Evolutionary conservation across 1,140 invertebrate genomes (phyloP).

Genomic region (Zaprionus tsacasi): DNA sequence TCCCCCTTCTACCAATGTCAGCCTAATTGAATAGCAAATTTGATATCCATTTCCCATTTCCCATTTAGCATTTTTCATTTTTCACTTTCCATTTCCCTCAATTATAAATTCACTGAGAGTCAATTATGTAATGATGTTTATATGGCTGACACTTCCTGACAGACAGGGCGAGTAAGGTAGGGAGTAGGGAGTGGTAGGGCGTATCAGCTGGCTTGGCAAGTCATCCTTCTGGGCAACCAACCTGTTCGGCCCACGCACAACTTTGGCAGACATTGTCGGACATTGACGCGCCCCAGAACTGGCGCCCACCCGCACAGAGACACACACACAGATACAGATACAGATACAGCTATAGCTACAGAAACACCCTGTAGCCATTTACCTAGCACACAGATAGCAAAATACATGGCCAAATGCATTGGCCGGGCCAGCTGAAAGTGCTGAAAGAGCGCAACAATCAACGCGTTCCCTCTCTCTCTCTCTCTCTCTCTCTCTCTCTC

Average conservation of each 20-base stretch:
- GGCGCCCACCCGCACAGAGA: not conserved
- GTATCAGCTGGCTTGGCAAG: not conserved
- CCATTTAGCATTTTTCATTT: not conserved
- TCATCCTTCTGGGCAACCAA: not conserved
- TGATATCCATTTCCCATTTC: conserved; percentile 5
- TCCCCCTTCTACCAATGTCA: not conserved
- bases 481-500: not conserved
- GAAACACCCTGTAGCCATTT: not conserved
- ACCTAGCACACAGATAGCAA: not conserved
- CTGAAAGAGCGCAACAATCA: not conserved
- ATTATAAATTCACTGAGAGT: conserved; percentile 29
- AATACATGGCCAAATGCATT: conserved; percentile 21
- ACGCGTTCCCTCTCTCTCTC: not conserved
- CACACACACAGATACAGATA: not conserved
- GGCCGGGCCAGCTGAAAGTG: conserved; percentile 3
- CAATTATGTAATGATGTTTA: conserved; percentile 8
- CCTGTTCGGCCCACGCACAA: conserved; percentile 3
- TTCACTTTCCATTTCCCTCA: conserved; percentile 8
- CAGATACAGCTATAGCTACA: not conserved
- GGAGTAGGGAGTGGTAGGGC: not conserved
- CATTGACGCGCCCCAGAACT: conserved; percentile 10
- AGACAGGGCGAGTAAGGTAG: not conserved
- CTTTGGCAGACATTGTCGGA: conserved; percentile 1
- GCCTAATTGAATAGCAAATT: conserved; percentile 18
- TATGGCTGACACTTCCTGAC: conserved; percentile 32